Evolutionary conservation across 2,888 invertebrate genomes (phyloP), one percentile per base, ranked within the genome.

Genomic region (Noctua fimbriata): DNA sequence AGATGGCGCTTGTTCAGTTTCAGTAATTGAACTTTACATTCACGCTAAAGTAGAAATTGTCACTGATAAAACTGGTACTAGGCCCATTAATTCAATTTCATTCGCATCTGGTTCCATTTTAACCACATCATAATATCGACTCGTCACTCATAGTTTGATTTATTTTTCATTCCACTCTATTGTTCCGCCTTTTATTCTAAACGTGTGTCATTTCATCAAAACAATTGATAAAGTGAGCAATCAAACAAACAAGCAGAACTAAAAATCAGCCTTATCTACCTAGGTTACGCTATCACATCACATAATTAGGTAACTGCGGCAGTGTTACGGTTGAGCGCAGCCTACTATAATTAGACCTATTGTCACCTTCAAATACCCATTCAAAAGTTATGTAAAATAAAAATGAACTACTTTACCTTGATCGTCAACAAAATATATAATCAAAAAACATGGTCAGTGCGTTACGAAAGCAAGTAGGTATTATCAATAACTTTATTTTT

Each of bases 401-500:
- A 7, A 67, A 67, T 9, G 2, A 7, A 44, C 16, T 16, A 44
- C 24, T 44, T 67, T 67, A 67, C 67, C 67, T 67, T 67, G n/a
- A 67, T 67, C 16, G 9, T 44, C 16, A 18, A 66, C 41, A 44
- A 28, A 44, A 67, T n/a, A 44, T 67, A 28, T 66, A 44, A 44
- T 18, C 16, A 44, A 67, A 67, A 67, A 28, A 28, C 44, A 67
- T 44, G 18, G n/a, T 44, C 67, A 67, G 28, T 28, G n/a, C 9
- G 44, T 67, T 67, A 67, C 67, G 44, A 44, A 67, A 67, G 44
- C 44, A 18, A 44, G 9, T n/a, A 41, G 5, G 1, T 3, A 0
- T 44, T 28, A 67, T n/a, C 63, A 66, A 24, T 49, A 52, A n/a
- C 18, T 28, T 24, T 63, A 82, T 69, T 72, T 63, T 44, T 69